Conservation (phyloP, 2,888 invertebrate species). For the Cacoxenus indagator region DNA sequence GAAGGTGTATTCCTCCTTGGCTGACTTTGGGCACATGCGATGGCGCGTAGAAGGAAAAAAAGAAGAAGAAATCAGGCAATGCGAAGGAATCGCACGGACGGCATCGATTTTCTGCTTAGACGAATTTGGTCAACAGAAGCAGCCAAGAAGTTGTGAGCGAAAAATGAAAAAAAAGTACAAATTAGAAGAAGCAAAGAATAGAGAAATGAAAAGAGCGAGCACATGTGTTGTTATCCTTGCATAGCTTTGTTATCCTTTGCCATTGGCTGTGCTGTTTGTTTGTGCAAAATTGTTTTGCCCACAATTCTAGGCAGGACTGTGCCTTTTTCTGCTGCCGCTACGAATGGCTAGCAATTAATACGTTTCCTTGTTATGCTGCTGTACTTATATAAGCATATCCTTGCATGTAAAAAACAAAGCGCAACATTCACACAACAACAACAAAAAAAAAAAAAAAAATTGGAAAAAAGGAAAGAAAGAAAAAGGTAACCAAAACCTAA, state of each 20-base stretch:
- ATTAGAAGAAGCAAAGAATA: conserved; percentile 2
- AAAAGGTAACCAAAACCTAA: conserved; percentile 12
- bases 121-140: conserved; percentile 5
- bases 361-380: conserved; percentile 20
- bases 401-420: background rate
- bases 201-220: conserved; percentile 5
- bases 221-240: conserved; percentile 17
- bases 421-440: background rate
- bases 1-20: too few species aligned
- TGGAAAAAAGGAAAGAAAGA: background rate
- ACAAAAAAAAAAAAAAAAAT: background rate
- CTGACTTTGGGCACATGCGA: background rate
- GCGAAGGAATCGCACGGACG: background rate
- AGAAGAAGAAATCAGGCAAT: background rate
- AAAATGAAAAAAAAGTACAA: background rate
- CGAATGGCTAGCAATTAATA: background rate
- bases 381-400: conserved; percentile 8
- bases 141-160: background rate
- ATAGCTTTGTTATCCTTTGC: conserved; percentile 11
- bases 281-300: conserved; percentile 19
- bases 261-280: conserved; percentile 13
- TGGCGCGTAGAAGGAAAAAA: background rate
- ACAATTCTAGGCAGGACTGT: conserved; percentile 40
- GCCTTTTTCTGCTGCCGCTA: conserved; percentile 33
- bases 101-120: conserved; percentile 15